Base-by-base conservation (phyloP, 2,888 invertebrate genomes). In the Eristalis arbustorum region DNA sequence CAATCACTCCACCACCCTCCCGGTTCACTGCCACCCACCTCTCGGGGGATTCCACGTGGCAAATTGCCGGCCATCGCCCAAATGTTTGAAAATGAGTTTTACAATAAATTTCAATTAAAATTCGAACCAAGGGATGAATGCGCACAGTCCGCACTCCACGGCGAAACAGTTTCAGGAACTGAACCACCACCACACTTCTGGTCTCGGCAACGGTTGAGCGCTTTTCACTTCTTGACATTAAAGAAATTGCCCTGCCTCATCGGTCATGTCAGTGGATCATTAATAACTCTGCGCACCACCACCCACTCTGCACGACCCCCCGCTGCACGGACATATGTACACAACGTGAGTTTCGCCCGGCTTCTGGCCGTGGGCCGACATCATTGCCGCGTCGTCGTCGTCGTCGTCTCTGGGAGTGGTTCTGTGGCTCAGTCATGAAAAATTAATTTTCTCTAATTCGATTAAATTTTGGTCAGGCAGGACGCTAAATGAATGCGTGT, bases 381-480 rank as follows among this genome's bases (percentile, higher is more conserved):
- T 37, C 37, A 37, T 37, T 18, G 18, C 18, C 42, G n/a, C n/a
- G 37, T 34, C 56, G 42, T 63, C 64, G n/a, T n/a, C n/a, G n/a
- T n/a, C n/a, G n/a, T n/a, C n/a, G 22, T 69, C 76, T 63, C 59
- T 37, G 69, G 81, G 81, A 76, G 81, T 71, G 81, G 59, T 74
- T 67, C 31, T 67, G 18, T 49, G 49, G 1, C 49, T 34, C 37
- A 14, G 66, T 42, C 49, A 82, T 72, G 77, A 72, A 82, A 82
- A 77, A 77, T 68, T 73, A 77, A 82, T 82, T 82, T 76, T 67
- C 82, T 67, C 76, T 82, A 77, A 82, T 82, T 77, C 77, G 82
- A 77, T 76, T 75, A 82, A 77, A 77, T 76, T 77, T 75, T 42
- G 69, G 40, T 10, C 37, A 72, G 77, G 66, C 37, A 72, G 77